A percentile compares a stretch with the other conserved stretches of the same genome.
phyloP scores from a whole-genome alignment of 2,113 vertebrate species.

The Pomatostomus ruficeps region DNA sequence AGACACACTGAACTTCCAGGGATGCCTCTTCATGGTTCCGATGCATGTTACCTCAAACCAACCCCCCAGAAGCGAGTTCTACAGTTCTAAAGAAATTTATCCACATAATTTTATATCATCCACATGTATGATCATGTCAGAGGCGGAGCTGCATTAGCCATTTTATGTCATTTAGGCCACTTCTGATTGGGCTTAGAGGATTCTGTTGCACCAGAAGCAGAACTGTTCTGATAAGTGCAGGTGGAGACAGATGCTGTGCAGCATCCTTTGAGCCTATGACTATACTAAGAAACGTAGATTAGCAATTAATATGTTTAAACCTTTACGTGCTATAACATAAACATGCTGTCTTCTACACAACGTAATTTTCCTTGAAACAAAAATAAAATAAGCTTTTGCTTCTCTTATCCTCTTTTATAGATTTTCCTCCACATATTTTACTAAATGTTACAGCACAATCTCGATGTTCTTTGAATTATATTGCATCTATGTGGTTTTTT shows the following conservation, averaged over 20 bases:
- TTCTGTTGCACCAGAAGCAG: background rate
- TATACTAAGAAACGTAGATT: background rate
- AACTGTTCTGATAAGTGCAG: background rate
- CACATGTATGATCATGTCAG: background rate
- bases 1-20: background rate
- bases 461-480: background rate
- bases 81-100: background rate
- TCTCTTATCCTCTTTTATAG: background rate
- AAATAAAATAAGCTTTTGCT: background rate
- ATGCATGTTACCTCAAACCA: conserved; percentile 1
- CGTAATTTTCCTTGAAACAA: background rate
- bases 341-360: background rate
- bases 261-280: background rate
- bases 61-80: background rate
- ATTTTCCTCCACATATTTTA: background rate
- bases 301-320: background rate
- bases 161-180: background rate
- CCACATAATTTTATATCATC: background rate
- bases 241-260: background rate
- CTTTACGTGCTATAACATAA: background rate
- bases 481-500: background rate
- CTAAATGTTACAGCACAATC: background rate
- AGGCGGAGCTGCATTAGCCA: background rate
- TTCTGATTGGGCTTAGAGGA: background rate
- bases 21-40: background rate